These are phyloP conservation scores for Formicarius rufipectus DNA, from an alignment of 2,113 vertebrate species.

Conservation along the genomic window DNA sequence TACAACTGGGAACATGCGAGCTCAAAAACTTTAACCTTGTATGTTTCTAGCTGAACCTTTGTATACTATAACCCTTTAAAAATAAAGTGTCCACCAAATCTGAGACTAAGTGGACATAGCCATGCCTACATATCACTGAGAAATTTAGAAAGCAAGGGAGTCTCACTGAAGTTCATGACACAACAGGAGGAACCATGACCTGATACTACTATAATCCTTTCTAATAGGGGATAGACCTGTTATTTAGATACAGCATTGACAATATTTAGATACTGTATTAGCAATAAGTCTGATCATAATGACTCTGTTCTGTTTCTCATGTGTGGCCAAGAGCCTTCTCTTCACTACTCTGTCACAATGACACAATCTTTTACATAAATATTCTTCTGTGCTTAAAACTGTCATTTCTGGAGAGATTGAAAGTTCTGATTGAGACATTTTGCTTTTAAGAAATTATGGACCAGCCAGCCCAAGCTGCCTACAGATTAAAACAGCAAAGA, in stretches of 20 bases:
- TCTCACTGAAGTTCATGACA: background rate
- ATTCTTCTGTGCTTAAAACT: background rate
- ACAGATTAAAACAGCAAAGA: background rate
- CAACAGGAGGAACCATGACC: background rate
- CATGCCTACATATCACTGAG: background rate
- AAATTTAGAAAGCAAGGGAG: background rate
- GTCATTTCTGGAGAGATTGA: background rate
- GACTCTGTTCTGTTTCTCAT: background rate
- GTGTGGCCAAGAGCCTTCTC: background rate
- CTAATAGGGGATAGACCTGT: background rate
- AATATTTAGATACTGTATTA: background rate
- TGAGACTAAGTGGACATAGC: background rate
- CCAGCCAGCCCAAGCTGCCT: background rate
- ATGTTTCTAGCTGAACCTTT: background rate
- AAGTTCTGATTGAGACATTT: background rate
- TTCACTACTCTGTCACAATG: background rate
- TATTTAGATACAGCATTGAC: background rate
- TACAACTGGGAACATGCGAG: background rate
- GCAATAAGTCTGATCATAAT: background rate
- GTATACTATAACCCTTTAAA: background rate
- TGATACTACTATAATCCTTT: background rate
- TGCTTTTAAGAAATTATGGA: background rate
- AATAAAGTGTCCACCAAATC: background rate
- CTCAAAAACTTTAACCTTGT: background rate
- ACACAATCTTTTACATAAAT: background rate